Evolutionary conservation across 1,140 invertebrate genomes (phyloP).

Genomic region (Paralvinella palmiformis): DNA sequence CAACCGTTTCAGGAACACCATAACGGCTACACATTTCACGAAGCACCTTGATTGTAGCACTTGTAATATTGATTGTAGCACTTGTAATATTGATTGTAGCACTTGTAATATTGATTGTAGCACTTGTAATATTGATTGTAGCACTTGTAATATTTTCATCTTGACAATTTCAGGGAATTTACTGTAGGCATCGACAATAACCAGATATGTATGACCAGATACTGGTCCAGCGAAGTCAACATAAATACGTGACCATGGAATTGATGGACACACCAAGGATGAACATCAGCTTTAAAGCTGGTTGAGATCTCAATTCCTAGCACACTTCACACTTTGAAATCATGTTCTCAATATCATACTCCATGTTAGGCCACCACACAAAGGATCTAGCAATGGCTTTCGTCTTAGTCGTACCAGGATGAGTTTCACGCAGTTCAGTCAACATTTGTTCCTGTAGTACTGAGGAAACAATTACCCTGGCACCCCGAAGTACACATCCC

Average conservation of each 20-base stretch:
- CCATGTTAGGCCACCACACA: not conserved
- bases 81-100: too few relatives aligned
- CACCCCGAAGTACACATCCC: not conserved
- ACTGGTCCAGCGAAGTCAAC: not conserved
- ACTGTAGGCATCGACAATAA: not conserved
- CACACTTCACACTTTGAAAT: not conserved
- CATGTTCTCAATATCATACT: not conserved
- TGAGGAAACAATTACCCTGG: not conserved
- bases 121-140: too few relatives aligned
- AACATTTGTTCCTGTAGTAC: not conserved
- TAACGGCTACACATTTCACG: not conserved
- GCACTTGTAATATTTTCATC: too few relatives aligned
- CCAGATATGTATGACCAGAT: not conserved
- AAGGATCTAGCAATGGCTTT: not conserved
- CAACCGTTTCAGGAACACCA: conserved; percentile 1
- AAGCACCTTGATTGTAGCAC: not conserved
- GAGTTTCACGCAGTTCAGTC: not conserved
- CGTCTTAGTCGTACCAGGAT: not conserved
- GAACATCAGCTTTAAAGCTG: not conserved
- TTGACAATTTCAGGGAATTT: not conserved
- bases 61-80: not conserved
- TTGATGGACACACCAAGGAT: not conserved
- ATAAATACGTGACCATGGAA: not conserved
- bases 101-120: too few relatives aligned
- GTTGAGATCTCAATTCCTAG: not conserved